phyloP scores from a whole-genome alignment of 1,140 invertebrate species.

The Pygmarrhopalites habei region DNA sequence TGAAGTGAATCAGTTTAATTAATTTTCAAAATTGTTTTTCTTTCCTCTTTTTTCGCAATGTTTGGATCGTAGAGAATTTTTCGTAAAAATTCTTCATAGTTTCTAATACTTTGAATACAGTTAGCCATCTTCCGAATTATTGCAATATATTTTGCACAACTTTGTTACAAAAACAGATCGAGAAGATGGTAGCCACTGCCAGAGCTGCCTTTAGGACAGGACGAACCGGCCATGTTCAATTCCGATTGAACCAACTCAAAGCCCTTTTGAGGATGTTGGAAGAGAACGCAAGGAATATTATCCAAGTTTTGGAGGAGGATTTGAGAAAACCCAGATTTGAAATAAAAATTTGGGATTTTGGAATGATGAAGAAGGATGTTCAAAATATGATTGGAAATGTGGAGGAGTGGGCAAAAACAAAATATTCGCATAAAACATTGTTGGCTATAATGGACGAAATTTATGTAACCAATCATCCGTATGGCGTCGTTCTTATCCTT shows the following conservation, averaged over 20 bases:
- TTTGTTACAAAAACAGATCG: no score
- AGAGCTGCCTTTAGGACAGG: constrained; percentile 55
- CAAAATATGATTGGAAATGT: constrained; percentile 26
- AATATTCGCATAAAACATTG: constrained; percentile 47
- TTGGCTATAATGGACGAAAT: constrained; percentile 50
- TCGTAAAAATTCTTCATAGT: no score
- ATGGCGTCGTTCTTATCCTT: constrained; percentile 55
- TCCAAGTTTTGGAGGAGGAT: constrained; percentile 68
- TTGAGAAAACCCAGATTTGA: constrained; percentile 55
- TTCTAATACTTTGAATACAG: no score
- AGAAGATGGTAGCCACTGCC: not conserved
- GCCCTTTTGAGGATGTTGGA: constrained; percentile 64
- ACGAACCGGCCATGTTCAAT: constrained; percentile 63
- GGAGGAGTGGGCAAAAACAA: constrained; percentile 21
- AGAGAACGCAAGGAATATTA: constrained; percentile 65
- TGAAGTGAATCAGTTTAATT: no score
- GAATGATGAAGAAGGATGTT: constrained; percentile 35
- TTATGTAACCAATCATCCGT: constrained; percentile 51
- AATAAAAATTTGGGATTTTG: constrained; percentile 35
- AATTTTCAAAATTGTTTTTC: no score
- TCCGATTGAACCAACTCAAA: constrained; percentile 70
- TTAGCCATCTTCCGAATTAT: no score
- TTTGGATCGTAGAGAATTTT: no score
- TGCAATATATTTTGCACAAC: no score
- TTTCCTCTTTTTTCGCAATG: no score